Evolutionary conservation across 2,888 invertebrate species (phyloP).

Genomic region (Orthonevra nobilis): DNA sequence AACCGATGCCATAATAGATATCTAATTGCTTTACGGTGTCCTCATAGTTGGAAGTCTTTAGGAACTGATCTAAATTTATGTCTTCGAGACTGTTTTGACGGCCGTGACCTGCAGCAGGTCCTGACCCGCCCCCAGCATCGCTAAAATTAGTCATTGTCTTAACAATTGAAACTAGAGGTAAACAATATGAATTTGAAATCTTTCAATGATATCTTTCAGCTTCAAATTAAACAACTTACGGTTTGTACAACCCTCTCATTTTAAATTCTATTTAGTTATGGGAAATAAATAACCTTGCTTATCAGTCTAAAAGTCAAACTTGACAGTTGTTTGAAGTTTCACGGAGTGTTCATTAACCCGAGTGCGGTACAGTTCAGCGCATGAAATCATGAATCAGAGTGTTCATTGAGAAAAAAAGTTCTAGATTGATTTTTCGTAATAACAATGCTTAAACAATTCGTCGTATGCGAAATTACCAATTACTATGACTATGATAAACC

Average conservation of each 20-base stretch:
- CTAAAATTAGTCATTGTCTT: constrained; percentile 56
- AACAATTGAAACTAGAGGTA: neutral
- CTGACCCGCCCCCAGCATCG: constrained; percentile 71
- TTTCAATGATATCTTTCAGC: neutral
- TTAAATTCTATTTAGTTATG: constrained; percentile 27
- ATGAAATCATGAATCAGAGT: no score
- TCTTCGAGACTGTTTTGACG: constrained; percentile 87
- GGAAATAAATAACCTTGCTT: constrained; percentile 75
- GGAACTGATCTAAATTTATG: constrained; percentile 88
- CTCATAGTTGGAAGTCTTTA: constrained; percentile 92
- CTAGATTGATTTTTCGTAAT: no score
- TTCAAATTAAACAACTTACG: constrained; percentile 34
- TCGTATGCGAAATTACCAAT: no score
- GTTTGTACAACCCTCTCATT: constrained; percentile 47
- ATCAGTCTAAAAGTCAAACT: constrained; percentile 75
- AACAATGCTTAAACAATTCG: no score
- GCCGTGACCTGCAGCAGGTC: constrained; percentile 73
- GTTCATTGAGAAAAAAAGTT: no score
- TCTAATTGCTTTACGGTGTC: constrained; percentile 94
- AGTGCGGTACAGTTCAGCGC: no score
- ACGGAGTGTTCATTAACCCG: neutral
- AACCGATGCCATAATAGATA: constrained; percentile 96
- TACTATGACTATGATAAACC: no score
- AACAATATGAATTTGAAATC: neutral
- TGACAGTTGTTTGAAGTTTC: constrained; percentile 53